Evolutionary conservation across 2,888 invertebrate species (phyloP).

Genomic region (Ochlodes sylvanus): DNA sequence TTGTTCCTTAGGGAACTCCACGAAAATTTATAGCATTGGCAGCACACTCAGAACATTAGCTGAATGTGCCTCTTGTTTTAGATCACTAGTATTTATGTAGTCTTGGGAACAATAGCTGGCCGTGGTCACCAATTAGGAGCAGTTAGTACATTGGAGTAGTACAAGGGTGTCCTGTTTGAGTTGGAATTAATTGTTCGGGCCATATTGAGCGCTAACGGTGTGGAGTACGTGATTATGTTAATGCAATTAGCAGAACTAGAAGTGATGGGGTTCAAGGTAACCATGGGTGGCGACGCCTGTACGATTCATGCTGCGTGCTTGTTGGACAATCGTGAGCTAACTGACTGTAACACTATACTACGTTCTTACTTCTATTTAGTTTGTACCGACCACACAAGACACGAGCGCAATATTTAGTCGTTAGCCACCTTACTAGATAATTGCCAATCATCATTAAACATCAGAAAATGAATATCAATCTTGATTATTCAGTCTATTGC

Average conservation of each 20-base stretch:
- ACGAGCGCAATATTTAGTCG: no score
- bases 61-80: slow-evolving; percentile 17
- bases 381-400: no score
- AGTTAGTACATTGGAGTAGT: slow-evolving; percentile 42
- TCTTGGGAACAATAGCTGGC: slow-evolving; percentile 44
- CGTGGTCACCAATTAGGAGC: slow-evolving; percentile 48
- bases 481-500: no score
- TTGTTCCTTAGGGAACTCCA: slow-evolving; percentile 6
- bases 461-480: no score
- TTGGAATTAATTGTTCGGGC: slow-evolving; percentile 46
- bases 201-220: slow-evolving; percentile 37
- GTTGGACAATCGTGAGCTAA: slow-evolving; percentile 3
- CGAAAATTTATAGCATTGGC: slow-evolving; percentile 4
- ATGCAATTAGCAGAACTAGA: slow-evolving; percentile 40
- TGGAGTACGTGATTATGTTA: slow-evolving; percentile 29
- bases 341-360: background rate
- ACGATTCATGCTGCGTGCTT: background rate
- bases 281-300: slow-evolving; percentile 6
- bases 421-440: no score
- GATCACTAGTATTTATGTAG: slow-evolving; percentile 30
- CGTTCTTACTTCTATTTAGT: no score
- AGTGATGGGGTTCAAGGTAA: slow-evolving; percentile 33
- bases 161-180: slow-evolving; percentile 39
- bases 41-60: slow-evolving; percentile 15
- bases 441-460: no score